Evolutionary conservation across 2,113 vertebrate genomes (phyloP), one percentile per base, ranked within the genome.

Genomic region (Blennius ocellaris): DNA sequence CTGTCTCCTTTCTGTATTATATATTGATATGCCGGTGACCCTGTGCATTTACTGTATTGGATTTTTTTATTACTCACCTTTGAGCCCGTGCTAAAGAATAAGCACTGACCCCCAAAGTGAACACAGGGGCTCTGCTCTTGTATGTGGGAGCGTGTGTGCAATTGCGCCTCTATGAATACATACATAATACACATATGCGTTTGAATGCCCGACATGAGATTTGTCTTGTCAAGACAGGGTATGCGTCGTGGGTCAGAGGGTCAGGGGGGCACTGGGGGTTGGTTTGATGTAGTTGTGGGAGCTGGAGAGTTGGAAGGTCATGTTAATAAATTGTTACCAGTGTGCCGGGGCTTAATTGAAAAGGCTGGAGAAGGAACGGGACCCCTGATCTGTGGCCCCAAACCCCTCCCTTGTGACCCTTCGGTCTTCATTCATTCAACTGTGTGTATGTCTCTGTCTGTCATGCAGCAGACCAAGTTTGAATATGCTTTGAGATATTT

Each of bases 51-150:
- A 94, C 93, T 93, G 87, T 93, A 92, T 89, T 95, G 90, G 90
- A 93, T 94, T 96, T 96, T 95, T 96, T 97, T 96, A 95, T 95
- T 70, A 84, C 82, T 93, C 92, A 95, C 94, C 94, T 94, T 93
- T 96, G 94, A 95, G 93, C 95, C 92, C 84, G 92, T 94, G 92
- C 86, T 86, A 71, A 92, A 87, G 94, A 95, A 95, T 93, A 92
- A 92, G 92, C 92, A 94, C 94, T 97, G 91, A 94, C 95, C 94
- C 93, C 84, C 73, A 89, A 87, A 93, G 93, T 93, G 95, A 94
- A 91, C 93, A 90, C 86, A 53, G 68, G 78, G 58, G 76, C 69
- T 77, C 52, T 37, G 76, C 50, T 75, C 55, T 17, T 16, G 21
- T 48, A 55, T 5, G 52, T 50, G 21, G 9, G 55, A 8, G 58